Conservation (phyloP, 1,140 invertebrate species). For the Lutraria rhynchaena region DNA sequence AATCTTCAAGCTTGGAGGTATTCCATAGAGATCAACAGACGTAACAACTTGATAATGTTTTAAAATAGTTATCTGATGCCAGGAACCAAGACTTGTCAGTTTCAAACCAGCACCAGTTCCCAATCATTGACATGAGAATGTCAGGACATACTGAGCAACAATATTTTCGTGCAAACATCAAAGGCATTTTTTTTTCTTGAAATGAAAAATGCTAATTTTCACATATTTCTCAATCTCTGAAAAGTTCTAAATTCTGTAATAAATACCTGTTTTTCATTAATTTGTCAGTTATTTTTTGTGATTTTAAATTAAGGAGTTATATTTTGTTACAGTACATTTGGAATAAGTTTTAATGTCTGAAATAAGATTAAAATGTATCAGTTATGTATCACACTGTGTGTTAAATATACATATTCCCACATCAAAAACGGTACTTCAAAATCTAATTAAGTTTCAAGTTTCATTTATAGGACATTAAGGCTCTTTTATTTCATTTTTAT, state of each 20-base stretch:
- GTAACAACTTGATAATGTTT: constrained; percentile 19
- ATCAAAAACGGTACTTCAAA: neutral
- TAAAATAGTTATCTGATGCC: neutral
- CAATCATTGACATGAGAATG: constrained; percentile 17
- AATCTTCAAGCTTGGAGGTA: too few relatives aligned
- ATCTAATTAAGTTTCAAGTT: too few relatives aligned
- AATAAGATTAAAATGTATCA: neutral
- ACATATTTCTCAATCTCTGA: too few relatives aligned
- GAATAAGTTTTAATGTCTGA: too few relatives aligned
- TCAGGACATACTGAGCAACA: neutral
- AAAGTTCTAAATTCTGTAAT: neutral
- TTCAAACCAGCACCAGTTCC: too few relatives aligned
- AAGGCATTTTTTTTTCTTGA: constrained; percentile 3
- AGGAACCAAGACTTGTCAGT: too few relatives aligned
- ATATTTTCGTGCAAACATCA: constrained; percentile 13
- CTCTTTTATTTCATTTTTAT: too few relatives aligned
- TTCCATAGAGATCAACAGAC: too few relatives aligned
- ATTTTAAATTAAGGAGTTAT: neutral
- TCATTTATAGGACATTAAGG: too few relatives aligned
- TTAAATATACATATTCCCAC: neutral
- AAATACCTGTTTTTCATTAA: constrained; percentile 14
- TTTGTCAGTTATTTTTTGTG: constrained; percentile 12
- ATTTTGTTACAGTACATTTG: too few relatives aligned
- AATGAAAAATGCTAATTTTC: too few relatives aligned
- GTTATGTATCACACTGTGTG: neutral